Conservation (phyloP, 92 coral and sea anemone species). For the Phenganax stokvisi region DNA sequence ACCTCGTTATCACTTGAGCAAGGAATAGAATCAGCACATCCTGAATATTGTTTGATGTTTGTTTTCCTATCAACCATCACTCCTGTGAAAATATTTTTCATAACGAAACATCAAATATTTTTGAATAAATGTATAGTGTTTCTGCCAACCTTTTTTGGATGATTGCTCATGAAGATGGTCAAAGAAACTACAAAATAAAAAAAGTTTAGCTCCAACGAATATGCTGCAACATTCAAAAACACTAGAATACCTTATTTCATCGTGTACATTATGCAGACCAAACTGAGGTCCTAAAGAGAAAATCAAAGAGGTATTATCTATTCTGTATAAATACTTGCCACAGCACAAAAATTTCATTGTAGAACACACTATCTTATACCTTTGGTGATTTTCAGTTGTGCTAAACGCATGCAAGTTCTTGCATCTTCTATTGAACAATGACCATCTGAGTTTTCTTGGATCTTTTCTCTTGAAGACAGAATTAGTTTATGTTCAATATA, state of each 20-base stretch:
- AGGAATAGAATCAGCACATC: slow-evolving; percentile 57
- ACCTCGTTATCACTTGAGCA: slow-evolving; percentile 80
- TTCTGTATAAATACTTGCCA: too few relatives aligned
- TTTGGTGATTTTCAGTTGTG: slow-evolving; percentile 59
- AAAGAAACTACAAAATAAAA: slow-evolving; percentile 2
- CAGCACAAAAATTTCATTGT: neutral
- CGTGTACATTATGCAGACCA: neutral
- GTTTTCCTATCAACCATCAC: slow-evolving; percentile 27
- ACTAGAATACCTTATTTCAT: slow-evolving; percentile 9
- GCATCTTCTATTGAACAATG: slow-evolving; percentile 98
- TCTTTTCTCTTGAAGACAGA: slow-evolving; percentile 10
- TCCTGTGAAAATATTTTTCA: slow-evolving; percentile 40
- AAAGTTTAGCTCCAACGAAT: neutral
- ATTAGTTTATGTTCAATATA: neutral
- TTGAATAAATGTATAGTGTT: neutral
- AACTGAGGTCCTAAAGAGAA: slow-evolving; percentile 17
- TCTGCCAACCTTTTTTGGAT: slow-evolving; percentile 12
- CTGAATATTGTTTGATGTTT: slow-evolving; percentile 34
- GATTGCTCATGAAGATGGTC: slow-evolving; percentile 18
- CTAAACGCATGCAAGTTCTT: slow-evolving; percentile 73
- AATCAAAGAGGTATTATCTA: neutral
- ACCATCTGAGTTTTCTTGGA: slow-evolving; percentile 63
- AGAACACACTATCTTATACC: slow-evolving; percentile 41
- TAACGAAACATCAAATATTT: slow-evolving; percentile 52
- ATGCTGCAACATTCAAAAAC: neutral